Percentiles rank a stretch among this genome's conserved stretches.
Evolutionary conservation across 1,140 invertebrate genomes (phyloP).

Genomic region (Drosophila biarmipes): DNA sequence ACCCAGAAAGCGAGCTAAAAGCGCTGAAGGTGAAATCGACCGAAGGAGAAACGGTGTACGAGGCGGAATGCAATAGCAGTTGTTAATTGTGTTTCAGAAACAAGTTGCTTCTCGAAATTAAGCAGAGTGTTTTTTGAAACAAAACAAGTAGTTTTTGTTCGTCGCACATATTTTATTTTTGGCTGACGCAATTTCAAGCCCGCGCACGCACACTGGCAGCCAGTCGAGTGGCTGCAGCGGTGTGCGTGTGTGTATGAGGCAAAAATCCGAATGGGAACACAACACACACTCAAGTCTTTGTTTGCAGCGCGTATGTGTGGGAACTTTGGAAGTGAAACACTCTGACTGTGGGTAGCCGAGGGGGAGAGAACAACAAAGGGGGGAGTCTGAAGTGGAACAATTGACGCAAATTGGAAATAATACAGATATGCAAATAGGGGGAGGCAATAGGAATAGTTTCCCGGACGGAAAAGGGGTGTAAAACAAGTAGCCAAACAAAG

Average conservation of each 20-base stretch:
- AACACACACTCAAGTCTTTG: conserved; percentile 64
- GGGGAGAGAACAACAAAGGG: conserved; percentile 22
- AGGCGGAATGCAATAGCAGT: conserved; percentile 20
- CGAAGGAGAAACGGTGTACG: conserved; percentile 13
- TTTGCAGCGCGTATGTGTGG: conserved; percentile 43
- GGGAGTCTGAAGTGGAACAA: conserved; percentile 31
- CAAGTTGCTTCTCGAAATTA: conserved; percentile 40
- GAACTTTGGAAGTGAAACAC: conserved; percentile 59
- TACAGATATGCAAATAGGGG: conserved; percentile 23
- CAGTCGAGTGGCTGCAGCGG: conserved; percentile 13
- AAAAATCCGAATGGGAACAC: conserved; percentile 76
- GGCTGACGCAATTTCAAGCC: conserved; percentile 78
- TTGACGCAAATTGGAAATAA: conserved; percentile 50
- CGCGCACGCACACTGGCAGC: conserved; percentile 31
- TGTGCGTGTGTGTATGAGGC: conserved; percentile 56
- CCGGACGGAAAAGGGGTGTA: background rate
- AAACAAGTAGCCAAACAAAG: conserved; percentile 37
- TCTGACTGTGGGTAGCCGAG: conserved; percentile 28
- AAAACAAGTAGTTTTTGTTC: conserved; percentile 22
- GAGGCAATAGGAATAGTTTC: conserved; percentile 6
- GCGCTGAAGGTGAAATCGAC: conserved; percentile 73
- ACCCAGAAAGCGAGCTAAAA: conserved; percentile 69
- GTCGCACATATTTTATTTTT: conserved; percentile 50
- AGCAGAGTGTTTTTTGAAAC: conserved; percentile 29
- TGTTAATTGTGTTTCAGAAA: conserved; percentile 40